These are phyloP conservation scores for Teleogryllus oceanicus DNA, from an alignment of 2,888 invertebrate species.

Conservation along the genomic window DNA sequence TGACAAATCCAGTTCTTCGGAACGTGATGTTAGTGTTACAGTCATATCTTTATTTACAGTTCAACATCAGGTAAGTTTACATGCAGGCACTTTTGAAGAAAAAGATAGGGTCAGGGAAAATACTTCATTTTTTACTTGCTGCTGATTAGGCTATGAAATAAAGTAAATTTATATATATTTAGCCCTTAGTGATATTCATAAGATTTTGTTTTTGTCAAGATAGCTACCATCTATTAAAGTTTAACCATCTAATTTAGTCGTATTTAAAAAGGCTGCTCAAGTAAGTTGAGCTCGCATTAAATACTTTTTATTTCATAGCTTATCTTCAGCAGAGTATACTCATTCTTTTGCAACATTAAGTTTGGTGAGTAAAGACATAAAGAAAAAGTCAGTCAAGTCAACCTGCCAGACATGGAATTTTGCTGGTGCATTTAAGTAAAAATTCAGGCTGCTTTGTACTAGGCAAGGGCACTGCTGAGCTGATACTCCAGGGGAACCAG, in stretches of 20 bases:
- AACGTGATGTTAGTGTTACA: not conserved
- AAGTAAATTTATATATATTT: not conserved
- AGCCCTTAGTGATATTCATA: not conserved
- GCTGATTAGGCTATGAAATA: not conserved
- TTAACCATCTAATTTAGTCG: not conserved
- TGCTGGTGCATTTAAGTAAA: not conserved
- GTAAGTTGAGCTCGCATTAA: not conserved
- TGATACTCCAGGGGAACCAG: not conserved
- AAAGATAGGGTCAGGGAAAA: not conserved
- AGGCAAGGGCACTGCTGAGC: constrained; percentile 3
- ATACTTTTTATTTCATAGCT: not conserved
- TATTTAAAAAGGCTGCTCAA: no score
- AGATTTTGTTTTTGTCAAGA: not conserved
- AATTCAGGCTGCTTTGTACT: not conserved
- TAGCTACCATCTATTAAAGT: not conserved
- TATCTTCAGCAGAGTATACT: constrained; percentile 1
- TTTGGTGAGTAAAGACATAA: constrained; percentile 12
- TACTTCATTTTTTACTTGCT: not conserved
- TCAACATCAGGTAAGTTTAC: not conserved
- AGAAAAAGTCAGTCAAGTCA: not conserved
- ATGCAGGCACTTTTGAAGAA: not conserved
- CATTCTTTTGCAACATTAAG: not conserved
- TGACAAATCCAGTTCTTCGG: no score
- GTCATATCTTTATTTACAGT: not conserved
- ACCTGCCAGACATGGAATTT: not conserved